These are phyloP conservation scores for Platanista minor DNA, from an alignment of 2,113 vertebrate genomes.

Conservation along the genomic window DNA sequence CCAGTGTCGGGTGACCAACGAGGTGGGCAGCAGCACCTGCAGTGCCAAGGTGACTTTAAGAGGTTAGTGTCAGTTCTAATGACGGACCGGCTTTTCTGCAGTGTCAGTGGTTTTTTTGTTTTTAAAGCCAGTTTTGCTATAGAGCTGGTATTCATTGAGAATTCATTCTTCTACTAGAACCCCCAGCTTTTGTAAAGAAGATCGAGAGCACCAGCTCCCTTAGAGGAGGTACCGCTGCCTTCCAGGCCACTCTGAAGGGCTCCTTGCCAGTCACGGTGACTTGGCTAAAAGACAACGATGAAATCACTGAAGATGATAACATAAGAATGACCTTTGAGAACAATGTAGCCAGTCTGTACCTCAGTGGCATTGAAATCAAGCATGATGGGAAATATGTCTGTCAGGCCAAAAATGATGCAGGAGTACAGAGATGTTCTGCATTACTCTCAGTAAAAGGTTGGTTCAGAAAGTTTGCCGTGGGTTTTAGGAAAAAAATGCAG, in stretches of 20 bases:
- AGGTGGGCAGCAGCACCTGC: slow-evolving; percentile 90
- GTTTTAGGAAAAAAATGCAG: background rate
- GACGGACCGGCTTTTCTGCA: background rate
- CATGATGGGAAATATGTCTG: slow-evolving; percentile 95
- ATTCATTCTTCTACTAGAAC: slow-evolving; percentile 84
- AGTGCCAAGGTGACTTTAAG: slow-evolving; percentile 89
- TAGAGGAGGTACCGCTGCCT: slow-evolving; percentile 87
- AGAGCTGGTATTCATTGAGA: slow-evolving; percentile 29
- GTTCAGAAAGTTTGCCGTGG: slow-evolving; percentile 70
- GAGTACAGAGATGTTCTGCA: slow-evolving; percentile 94
- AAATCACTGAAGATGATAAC: slow-evolving; percentile 91
- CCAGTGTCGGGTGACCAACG: slow-evolving; percentile 92
- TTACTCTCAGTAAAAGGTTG: slow-evolving; percentile 94
- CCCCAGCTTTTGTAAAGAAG: slow-evolving; percentile 93
- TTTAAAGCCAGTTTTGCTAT: background rate
- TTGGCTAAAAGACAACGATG: slow-evolving; percentile 96
- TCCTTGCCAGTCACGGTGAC: slow-evolving; percentile 91
- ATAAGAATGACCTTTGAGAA: slow-evolving; percentile 92
- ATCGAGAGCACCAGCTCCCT: slow-evolving; percentile 90
- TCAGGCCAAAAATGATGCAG: slow-evolving; percentile 96
- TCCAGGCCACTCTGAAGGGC: slow-evolving; percentile 91
- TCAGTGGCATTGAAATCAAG: slow-evolving; percentile 88
- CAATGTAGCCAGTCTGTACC: slow-evolving; percentile 87
- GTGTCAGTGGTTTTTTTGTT: background rate
- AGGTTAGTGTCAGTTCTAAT: slow-evolving; percentile 86